Evolutionary conservation across 2,797 vertebrate genomes (phyloP).

Genomic region (Chromobotia macracanthus): DNA sequence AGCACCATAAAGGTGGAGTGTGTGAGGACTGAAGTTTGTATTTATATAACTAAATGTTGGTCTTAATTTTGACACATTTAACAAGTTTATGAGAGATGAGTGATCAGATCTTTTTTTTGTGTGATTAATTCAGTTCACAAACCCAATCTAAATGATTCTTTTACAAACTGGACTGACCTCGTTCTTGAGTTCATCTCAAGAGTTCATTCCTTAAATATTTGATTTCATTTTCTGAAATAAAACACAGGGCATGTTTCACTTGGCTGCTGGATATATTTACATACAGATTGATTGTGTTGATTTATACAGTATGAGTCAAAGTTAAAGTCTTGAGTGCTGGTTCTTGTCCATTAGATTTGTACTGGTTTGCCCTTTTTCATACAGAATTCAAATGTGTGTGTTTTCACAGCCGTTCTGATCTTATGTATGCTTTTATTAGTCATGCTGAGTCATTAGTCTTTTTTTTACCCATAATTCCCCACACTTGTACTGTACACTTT

Average conservation of each 20-base stretch:
- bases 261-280: neutral
- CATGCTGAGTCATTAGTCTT: neutral
- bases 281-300: neutral
- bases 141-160: neutral
- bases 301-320: neutral
- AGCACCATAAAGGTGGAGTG: no score
- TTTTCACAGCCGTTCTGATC: slow-evolving; percentile 4
- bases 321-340: neutral
- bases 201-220: neutral
- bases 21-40: no score
- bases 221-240: neutral
- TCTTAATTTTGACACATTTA: no score
- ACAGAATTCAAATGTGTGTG: no score
- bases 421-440: slow-evolving; percentile 32
- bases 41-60: no score
- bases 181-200: neutral
- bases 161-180: neutral
- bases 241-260: neutral
- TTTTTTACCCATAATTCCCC: neutral
- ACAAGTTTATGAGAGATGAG: no score
- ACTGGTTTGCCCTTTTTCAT: neutral
- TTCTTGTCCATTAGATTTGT: neutral
- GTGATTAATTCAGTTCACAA: no score
- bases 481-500: slow-evolving; percentile 36
- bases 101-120: no score